These are phyloP conservation scores for Mythimna impura DNA, from an alignment of 2,888 invertebrate species.

Conservation along the genomic window DNA sequence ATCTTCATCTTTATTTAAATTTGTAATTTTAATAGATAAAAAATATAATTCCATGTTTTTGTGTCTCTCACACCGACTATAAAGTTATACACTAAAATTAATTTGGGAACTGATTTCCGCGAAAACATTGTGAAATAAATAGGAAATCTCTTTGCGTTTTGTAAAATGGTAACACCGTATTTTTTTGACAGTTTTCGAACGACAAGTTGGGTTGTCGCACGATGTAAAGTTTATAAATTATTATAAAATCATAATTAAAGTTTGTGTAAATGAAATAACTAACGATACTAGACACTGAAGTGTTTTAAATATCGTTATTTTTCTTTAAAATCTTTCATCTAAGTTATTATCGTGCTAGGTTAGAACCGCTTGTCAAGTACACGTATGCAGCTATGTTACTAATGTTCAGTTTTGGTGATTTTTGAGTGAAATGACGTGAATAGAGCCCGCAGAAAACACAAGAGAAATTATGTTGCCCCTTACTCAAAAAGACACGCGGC, in stretches of 20 bases:
- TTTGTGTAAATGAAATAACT: conserved; percentile 56
- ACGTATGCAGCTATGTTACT: conserved; percentile 87
- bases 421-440: conserved; percentile 78
- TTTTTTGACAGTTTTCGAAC: conserved; percentile 61
- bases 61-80: background rate
- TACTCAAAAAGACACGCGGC: conserved; percentile 92
- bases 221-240: conserved; percentile 61
- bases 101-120: no score
- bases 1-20: no score
- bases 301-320: conserved; percentile 27
- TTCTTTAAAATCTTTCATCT: conserved; percentile 28
- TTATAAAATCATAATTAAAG: conserved; percentile 54
- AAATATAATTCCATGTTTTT: background rate
- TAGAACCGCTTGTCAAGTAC: conserved; percentile 85
- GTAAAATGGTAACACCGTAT: conserved; percentile 55
- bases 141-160: conserved; percentile 1
- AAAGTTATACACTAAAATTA: no score
- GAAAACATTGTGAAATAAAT: conserved; percentile 10
- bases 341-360: conserved; percentile 75
- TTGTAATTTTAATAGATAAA: no score
- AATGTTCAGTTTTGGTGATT: conserved; percentile 76
- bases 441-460: conserved; percentile 74
- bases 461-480: conserved; percentile 93
- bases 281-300: conserved; percentile 34
- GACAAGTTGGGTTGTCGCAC: conserved; percentile 63